Base-by-base conservation (phyloP, 1,140 invertebrate species). In the Aphelenchoides besseyi region DNA sequence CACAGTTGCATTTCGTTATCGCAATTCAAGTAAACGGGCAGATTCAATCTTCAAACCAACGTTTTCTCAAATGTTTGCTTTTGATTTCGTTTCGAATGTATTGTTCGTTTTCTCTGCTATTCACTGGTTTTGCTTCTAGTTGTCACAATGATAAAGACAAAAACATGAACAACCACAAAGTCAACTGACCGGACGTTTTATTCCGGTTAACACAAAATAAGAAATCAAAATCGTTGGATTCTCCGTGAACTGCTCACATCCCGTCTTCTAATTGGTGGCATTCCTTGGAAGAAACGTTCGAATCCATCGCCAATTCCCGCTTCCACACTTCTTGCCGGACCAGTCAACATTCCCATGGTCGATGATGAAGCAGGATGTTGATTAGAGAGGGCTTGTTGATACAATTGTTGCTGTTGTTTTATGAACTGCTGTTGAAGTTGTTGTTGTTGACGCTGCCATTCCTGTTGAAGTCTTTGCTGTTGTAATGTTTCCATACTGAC, bases 201-300 rank as follows among this genome's bases (percentile, higher is more conserved):
- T n/a, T n/a, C n/a, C n/a, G n/a, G 41, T 48, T 48, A 16, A 48
- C 41, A 16, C 41, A 23, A 48, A 48, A 23, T 23, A 48, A 48
- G 23, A 48, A 48, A 48, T 48, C 55, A 59, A 28, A 59, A 59
- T 59, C 18, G 18, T 33, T 59, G 5, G 55, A 59, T 8, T 33
- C 23, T 59, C 55, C 41, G 55, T 8, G 5, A 8, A 23, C 63
- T 66, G 28, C 63, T 66, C 16, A 66, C 63, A 30, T 68, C 67
- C 16, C 69, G 12, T 26, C 69, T 35, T 23, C 70, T 71, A 63
- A 72, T 72, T n/a, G 75, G 75, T 33, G 75, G 77, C 16, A 71
- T 36, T 28, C 75, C 75, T 55, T 74, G 78, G 66, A 77, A 77
- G 29, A 77, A 77, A 9, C 75, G 71, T 63, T 70, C 76, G 59